Evolutionary conservation across 2,888 invertebrate genomes (phyloP).

Genomic region (Phania funesta): DNA sequence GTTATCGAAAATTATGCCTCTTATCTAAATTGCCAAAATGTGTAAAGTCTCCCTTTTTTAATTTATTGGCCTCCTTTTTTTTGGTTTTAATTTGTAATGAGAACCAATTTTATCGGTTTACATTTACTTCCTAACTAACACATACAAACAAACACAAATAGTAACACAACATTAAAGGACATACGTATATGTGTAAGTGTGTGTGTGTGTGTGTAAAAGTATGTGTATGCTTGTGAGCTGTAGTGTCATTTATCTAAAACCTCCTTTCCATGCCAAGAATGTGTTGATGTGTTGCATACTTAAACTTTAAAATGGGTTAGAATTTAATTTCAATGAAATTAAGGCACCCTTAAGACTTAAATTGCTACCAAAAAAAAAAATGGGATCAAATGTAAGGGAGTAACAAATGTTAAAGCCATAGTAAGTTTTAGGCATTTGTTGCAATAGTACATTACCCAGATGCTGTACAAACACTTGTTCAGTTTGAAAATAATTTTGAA

Average conservation of each 20-base stretch:
- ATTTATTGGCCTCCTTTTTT: conserved; percentile 8
- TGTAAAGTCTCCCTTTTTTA: conserved; percentile 23
- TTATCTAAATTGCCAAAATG: conserved; percentile 40
- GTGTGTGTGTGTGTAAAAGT: not conserved
- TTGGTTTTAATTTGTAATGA: conserved; percentile 57
- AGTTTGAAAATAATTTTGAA: too few relatives aligned
- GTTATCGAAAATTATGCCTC: conserved; percentile 43
- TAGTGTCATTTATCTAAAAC: not conserved
- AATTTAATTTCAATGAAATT: not conserved
- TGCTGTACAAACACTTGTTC: too few relatives aligned
- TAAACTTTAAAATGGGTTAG: not conserved
- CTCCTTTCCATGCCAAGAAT: not conserved
- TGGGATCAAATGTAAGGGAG: too few relatives aligned
- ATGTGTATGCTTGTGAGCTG: not conserved
- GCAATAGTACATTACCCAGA: too few relatives aligned
- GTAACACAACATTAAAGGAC: not conserved
- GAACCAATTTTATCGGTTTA: conserved; percentile 7
- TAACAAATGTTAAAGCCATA: too few relatives aligned
- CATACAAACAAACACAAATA: not conserved
- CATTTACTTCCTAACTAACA: not conserved
- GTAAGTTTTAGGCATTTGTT: too few relatives aligned
- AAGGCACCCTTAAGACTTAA: too few relatives aligned
- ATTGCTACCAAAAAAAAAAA: too few relatives aligned
- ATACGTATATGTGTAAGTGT: not conserved
- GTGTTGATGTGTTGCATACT: not conserved